Base-by-base conservation (phyloP, 2,113 vertebrate genomes). In the Antigone vipio region DNA sequence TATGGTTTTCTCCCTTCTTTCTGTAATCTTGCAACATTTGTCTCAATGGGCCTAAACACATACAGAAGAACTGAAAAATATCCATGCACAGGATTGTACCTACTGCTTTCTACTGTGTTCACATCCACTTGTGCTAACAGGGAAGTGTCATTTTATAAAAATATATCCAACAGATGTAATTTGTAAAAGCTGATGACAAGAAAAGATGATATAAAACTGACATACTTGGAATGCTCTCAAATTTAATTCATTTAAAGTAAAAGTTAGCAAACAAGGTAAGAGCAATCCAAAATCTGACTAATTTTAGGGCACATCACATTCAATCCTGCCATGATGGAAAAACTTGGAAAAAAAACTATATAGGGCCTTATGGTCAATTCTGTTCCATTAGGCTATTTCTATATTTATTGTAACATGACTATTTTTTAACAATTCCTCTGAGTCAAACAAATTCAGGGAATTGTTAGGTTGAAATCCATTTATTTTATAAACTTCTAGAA, bases 201-300 rank as follows among this genome's bases (percentile, higher is more conserved):
- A 83, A 62, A 29, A 27, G 66, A 79, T 76, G 62, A 85, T 27
- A 6, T 9, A 69, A 76, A 88, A 73, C n/a, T 76, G 93, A 73
- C 74, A 76, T 11, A 76, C 53, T 87, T 82, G 93, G 85, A 95
- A 85, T 53, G 32, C 20, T 38, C 78, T 90, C 71, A 42, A 56
- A 82, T 89, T 34, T 30, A 59, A 92, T 75, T 87, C 42, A 74
- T 74, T 92, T 88, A 9, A 63, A 84, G 67, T 30, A 45, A 24
- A 90, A 96, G 74, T 90, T 53, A 69, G 74, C 71, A 92, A 91
- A 92, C 67, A 89, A 92, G 76, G 50, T 79, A 89, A 85, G 71
- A 95, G 15, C 42, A 58, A 63, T 62, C 58, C 92, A 94, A 92
- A 89, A 84, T 67, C 71, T 72, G 87, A 68, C 66, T 69, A 42